Evolutionary conservation across 2,797 vertebrate genomes (phyloP), one percentile per base, ranked within the genome.

Genomic region (Falco rusticolus): DNA sequence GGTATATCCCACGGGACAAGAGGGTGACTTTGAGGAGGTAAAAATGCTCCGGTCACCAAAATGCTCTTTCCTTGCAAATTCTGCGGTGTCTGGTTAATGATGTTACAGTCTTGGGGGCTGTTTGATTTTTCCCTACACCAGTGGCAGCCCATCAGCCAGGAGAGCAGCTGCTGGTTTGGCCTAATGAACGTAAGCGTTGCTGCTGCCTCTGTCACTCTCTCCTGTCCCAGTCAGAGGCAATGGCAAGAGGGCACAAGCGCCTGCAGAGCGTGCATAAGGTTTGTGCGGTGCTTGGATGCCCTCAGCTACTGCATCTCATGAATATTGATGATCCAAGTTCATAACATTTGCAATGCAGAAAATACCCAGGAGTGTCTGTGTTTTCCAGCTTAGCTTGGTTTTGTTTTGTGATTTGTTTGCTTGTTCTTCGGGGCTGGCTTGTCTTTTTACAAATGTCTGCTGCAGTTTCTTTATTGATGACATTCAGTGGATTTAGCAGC

Each of bases 141-240:
- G 41, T 1, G 2, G 56, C 66, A n/a, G 47, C 41, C 61, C 13
- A 2, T 11, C 47, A 45, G 25, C n/a, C 50, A 5, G 15, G 57
- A 28, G 17, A 64, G 50, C 53, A 53, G 82, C 69, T 47, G 64
- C 74, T 11, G 59, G 1, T 4, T 11, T 2, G 60, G 19, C 43
- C 21, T 31, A 2, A 25, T 3, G 48, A 47, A 61, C 18, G 5
- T 0, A 7, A 29, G 14, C 1, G 1, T 24, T 4, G 13, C 48
- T 60, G 16, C 60, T 1, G 0, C 5, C 65, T 57, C 31, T 59
- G 63, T 18, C 28, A 25, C 45, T 37, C 50, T 34, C 16, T 20
- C 17, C 71, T 4, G 18, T 5, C 83, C 71, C 29, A 0, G 11
- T 2, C 13, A 8, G 9, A 21, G 21, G n/a, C 22, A 14, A 4